A percentile compares a stretch with the other conserved stretches of the same genome.
Evolutionary conservation across 2,888 invertebrate genomes (phyloP).

Genomic region (Standfussiana lucernea): DNA sequence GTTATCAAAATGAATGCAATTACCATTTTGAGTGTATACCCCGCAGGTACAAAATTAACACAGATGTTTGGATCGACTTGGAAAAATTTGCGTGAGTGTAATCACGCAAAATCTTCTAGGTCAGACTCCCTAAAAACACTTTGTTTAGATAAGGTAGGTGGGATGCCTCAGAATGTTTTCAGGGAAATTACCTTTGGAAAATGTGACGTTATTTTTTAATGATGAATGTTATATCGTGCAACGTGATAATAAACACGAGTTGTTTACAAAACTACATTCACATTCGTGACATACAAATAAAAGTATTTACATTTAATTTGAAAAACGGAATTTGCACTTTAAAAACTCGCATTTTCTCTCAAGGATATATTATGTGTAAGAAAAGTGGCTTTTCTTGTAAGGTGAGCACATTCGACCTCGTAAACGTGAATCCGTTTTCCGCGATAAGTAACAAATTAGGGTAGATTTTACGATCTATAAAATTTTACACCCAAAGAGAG

Average conservation of each 20-base stretch:
- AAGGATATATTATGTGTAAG: background rate
- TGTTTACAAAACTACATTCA: background rate
- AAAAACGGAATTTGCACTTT: background rate
- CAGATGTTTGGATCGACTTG: background rate
- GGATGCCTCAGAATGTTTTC: background rate
- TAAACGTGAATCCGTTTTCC: conserved; percentile 68
- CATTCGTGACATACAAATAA: background rate
- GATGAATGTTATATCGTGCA: background rate
- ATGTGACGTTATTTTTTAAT: conserved; percentile 3
- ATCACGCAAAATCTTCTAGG: background rate
- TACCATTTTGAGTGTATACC: background rate
- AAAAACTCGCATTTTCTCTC: background rate
- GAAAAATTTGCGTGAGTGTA: background rate
- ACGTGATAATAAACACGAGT: background rate
- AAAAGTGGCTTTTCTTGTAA: conserved; percentile 39
- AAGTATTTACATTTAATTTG: background rate
- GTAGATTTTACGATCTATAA: conserved; percentile 73
- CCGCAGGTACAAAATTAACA: background rate
- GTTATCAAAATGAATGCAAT: background rate
- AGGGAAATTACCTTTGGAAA: background rate
- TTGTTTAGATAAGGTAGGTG: background rate
- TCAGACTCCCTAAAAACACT: background rate
- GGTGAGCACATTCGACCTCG: conserved; percentile 50
- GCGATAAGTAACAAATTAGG: conserved; percentile 72
- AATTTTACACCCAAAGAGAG: conserved; percentile 66